Evolutionary conservation across 2,113 vertebrate genomes (phyloP), one percentile per base, ranked within the genome.

Genomic region (Camelus bactrianus): DNA sequence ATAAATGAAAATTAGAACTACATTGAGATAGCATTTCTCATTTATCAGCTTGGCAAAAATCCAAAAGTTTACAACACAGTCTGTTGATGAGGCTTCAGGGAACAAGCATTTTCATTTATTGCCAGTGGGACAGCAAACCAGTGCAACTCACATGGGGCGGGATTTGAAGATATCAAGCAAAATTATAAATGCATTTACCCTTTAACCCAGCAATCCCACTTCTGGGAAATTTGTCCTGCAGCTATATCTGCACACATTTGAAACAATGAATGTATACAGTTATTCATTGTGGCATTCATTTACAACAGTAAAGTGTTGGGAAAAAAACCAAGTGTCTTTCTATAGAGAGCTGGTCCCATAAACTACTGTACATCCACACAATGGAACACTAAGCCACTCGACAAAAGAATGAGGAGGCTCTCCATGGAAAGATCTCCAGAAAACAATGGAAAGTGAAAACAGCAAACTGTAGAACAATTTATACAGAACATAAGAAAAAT

Each of bases 1-100:
- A 97, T 76, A 96, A 95, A 93, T 91, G 88, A 94, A 97, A 94
- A 96, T 90, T 81, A 97, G 94, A 93, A 93, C 93, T 81, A 89
- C 76, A 72, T 8, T 14, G 24, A 88, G 83, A 90, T 38, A 54
- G 88, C 84, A 56, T 80, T 91, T 88, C 94, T 89, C 95, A 76
- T 77, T 81, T 95, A 85, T 93, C 95, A 76, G 88, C 91, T 92
- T 96, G 91, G 97, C 96, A 64, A 76, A 87, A 56, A 16, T 50
- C 95, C 97, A 73, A 32, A 79, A 13, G 80, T 83, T 76, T 56
- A 86, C 75, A 81, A 52, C 60, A 48, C 69, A 54, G 58, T 38
- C 88, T 94, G 84, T 46, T 35, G 95, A 83, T 1, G 52, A 60
- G 88, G 22, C 91, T 87, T 86, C 64, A 10, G 94, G 92, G 94